These are phyloP conservation scores for Phymatocera aterrima DNA, from an alignment of 2,888 invertebrate genomes.

Conservation along the genomic window DNA sequence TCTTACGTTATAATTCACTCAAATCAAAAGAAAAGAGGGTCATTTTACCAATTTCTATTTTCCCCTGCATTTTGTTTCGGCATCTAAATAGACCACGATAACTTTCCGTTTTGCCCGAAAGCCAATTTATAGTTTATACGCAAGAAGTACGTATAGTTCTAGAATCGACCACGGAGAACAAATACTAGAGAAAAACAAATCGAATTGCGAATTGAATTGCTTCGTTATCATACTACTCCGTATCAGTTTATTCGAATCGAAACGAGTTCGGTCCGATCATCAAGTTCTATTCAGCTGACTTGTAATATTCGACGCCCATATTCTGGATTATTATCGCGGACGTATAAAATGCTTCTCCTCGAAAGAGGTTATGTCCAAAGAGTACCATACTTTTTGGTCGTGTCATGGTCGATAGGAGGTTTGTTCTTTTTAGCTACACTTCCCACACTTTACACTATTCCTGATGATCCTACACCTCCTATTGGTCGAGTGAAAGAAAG, in stretches of 20 bases:
- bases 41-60: conserved; percentile 64
- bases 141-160: background rate
- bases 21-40: conserved; percentile 31
- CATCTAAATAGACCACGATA: background rate
- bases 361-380: background rate
- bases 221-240: background rate
- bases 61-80: conserved; percentile 59
- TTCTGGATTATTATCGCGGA: background rate
- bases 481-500: too few relatives aligned
- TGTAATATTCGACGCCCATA: conserved; percentile 20
- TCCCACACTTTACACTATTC: too few relatives aligned
- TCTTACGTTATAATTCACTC: conserved; percentile 30
- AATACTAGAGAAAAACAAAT: background rate
- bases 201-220: background rate
- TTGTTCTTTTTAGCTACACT: too few relatives aligned
- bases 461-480: too few relatives aligned
- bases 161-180: background rate
- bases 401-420: too few relatives aligned
- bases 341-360: too few relatives aligned
- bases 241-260: background rate
- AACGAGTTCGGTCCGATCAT: background rate
- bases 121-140: too few relatives aligned
- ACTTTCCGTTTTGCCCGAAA: background rate
- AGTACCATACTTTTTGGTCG: too few relatives aligned
- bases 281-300: conserved; percentile 5